These are phyloP conservation scores for Istiophorus platypterus DNA, from an alignment of 2,113 vertebrate genomes.

Conservation along the genomic window DNA sequence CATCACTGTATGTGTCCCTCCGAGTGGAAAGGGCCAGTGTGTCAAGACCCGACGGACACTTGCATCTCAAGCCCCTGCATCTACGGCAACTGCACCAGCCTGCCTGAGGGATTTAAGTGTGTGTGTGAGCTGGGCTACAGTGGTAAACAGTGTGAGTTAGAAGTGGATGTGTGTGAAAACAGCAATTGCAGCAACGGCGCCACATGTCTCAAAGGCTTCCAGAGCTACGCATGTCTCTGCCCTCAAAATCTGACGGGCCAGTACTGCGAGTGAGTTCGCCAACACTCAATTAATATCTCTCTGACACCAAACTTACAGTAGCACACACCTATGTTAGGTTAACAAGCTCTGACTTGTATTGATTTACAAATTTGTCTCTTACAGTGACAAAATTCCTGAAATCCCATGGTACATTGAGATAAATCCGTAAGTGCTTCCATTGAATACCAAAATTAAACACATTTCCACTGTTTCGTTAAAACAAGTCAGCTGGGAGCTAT, in stretches of 20 bases:
- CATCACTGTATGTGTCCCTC: slow-evolving; percentile 85
- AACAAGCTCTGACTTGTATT: not conserved
- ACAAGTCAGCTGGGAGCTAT: not conserved
- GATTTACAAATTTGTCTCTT: slow-evolving; percentile 46
- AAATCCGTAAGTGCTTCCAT: slow-evolving; percentile 75
- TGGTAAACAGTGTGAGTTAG: slow-evolving; percentile 85
- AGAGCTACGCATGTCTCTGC: slow-evolving; percentile 88
- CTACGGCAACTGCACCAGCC: slow-evolving; percentile 87
- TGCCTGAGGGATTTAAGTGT: slow-evolving; percentile 81
- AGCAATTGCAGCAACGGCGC: slow-evolving; percentile 89
- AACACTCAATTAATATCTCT: not conserved
- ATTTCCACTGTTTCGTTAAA: not conserved
- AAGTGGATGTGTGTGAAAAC: slow-evolving; percentile 82
- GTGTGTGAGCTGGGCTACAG: slow-evolving; percentile 86
- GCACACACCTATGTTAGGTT: too few relatives aligned
- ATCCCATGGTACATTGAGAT: slow-evolving; percentile 83
- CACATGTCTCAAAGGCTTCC: slow-evolving; percentile 86
- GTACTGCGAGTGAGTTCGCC: slow-evolving; percentile 84
- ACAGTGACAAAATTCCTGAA: slow-evolving; percentile 79
- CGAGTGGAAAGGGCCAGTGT: slow-evolving; percentile 85
- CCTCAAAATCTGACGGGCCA: slow-evolving; percentile 87
- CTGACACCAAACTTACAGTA: not conserved
- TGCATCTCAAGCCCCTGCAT: slow-evolving; percentile 89
- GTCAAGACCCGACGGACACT: slow-evolving; percentile 79
- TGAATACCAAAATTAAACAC: not conserved